phyloP scores from a whole-genome alignment of 2,113 vertebrate species.

The Bettongia penicillata region DNA sequence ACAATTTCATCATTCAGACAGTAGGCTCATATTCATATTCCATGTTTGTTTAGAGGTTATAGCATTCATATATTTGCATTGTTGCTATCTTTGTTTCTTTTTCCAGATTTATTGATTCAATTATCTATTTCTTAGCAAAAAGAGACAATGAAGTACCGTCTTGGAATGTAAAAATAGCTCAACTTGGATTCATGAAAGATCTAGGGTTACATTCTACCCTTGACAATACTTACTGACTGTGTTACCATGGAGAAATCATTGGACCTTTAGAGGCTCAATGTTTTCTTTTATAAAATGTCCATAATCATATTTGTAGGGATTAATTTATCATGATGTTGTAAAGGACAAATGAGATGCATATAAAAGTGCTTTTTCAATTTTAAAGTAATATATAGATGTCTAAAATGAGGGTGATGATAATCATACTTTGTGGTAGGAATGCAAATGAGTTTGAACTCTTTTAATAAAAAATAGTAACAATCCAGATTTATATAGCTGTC shows the following conservation, averaged over 20 bases:
- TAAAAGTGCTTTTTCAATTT: not conserved
- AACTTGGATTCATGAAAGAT: not conserved
- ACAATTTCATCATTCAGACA: not conserved
- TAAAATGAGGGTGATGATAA: not conserved
- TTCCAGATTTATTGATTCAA: not conserved
- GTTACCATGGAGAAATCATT: not conserved
- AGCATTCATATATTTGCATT: not conserved
- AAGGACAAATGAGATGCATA: not conserved
- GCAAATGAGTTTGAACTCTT: not conserved
- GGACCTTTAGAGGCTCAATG: not conserved
- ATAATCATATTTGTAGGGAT: not conserved
- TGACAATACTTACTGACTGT: not conserved
- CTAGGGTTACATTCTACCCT: not conserved
- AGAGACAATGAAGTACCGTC: not conserved
- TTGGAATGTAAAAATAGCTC: not conserved
- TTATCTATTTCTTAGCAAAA: not conserved
- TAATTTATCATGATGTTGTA: not conserved
- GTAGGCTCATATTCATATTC: not conserved
- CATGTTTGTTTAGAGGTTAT: not conserved
- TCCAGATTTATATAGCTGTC: not conserved
- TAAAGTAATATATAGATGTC: not conserved
- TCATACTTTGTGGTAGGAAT: not conserved
- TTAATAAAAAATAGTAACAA: not conserved
- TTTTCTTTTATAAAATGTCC: not conserved
- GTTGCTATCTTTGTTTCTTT: not conserved